Conservation (phyloP, 1,140 invertebrate genomes). For the Drosophila saltans region DNA sequence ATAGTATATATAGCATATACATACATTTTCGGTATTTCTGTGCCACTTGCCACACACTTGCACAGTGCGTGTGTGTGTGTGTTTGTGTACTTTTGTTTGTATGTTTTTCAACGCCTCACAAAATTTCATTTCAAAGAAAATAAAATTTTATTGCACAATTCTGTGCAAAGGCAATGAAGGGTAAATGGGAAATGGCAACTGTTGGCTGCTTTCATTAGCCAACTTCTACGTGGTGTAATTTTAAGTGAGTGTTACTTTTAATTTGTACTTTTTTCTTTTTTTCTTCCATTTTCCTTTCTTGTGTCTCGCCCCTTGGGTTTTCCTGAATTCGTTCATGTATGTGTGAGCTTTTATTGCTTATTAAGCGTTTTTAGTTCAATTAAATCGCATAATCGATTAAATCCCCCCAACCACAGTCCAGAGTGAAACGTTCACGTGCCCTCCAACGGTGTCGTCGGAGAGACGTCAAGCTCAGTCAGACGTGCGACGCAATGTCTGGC, state of each 20-base stretch:
- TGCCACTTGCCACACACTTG: slow-evolving; percentile 3
- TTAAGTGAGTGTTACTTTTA: slow-evolving; percentile 81
- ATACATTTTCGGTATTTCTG: slow-evolving; percentile 29
- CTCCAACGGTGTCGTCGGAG: slow-evolving; percentile 18
- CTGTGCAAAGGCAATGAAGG: slow-evolving; percentile 38
- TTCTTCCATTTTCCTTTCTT: not conserved
- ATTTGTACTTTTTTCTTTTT: slow-evolving; percentile 57
- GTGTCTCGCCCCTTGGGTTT: not conserved
- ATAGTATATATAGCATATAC: slow-evolving; percentile 19
- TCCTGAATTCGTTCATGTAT: slow-evolving; percentile 11
- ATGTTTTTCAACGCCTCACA: slow-evolving; percentile 70
- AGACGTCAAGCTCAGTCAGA: slow-evolving; percentile 58
- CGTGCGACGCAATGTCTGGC: slow-evolving; percentile 74
- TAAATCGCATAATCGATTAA: slow-evolving; percentile 80
- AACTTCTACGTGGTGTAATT: slow-evolving; percentile 73
- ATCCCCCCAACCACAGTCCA: slow-evolving; percentile 31
- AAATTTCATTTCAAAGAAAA: slow-evolving; percentile 79
- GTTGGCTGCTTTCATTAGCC: slow-evolving; percentile 68
- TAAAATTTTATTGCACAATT: slow-evolving; percentile 76
- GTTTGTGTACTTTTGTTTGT: slow-evolving; percentile 21
- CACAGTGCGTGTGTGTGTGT: slow-evolving; percentile 12
- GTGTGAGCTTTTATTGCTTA: slow-evolving; percentile 75
- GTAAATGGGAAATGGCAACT: not conserved
- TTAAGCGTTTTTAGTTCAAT: slow-evolving; percentile 81
- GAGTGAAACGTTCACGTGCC: slow-evolving; percentile 30